Evolutionary conservation across 2,113 vertebrate species (phyloP), one percentile per base, ranked within the genome.

Genomic region (Mola mola): DNA sequence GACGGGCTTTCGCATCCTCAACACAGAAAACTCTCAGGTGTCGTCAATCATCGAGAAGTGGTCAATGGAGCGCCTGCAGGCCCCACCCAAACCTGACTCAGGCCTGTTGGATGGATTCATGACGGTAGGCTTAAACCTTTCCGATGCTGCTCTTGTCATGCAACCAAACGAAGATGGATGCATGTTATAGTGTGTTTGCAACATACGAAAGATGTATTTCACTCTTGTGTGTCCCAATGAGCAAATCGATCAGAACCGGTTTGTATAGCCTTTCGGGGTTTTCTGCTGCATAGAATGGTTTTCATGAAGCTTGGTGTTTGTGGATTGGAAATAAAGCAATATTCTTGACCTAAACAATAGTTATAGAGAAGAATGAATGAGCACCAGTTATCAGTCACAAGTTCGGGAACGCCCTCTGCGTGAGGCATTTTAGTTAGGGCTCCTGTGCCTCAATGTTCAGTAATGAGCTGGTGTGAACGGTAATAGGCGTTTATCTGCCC

Each of bases 61-160:
- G 97, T 98, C 96, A 0, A 99, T 99, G 97, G 97, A 98, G 86
- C 87, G 97, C 51, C 88, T 99, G 37, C 97, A 98, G 83, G 96
- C 96, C n/a, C 96, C 96, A 6, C 97, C 97, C 1, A 98, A 98
- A 85, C 94, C 97, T 0, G 96, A 98, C 78, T 98, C 96, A 24
- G 97, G 97, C 89, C 94, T 99, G 84, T 92, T 99, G 93, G 97
- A 99, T 90, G 97, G 97, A 92, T 98, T 98, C 91, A 99, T 99
- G 96, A 99, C 96, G 92, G 97, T 98, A 94, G 78, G 85, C 37
- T 16, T 4, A 21, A 74, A 44, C 3, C 2, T 8, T 34, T 63
- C 8, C 9, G 9, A 29, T 40, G 26, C 4, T 26, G 34, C 24
- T 46, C 3, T 6, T 43, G 20, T 58, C 16, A 34, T 16, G 12